These are phyloP conservation scores for Cynopterus sphinx DNA, from an alignment of 2,797 vertebrate genomes.

Conservation along the genomic window DNA sequence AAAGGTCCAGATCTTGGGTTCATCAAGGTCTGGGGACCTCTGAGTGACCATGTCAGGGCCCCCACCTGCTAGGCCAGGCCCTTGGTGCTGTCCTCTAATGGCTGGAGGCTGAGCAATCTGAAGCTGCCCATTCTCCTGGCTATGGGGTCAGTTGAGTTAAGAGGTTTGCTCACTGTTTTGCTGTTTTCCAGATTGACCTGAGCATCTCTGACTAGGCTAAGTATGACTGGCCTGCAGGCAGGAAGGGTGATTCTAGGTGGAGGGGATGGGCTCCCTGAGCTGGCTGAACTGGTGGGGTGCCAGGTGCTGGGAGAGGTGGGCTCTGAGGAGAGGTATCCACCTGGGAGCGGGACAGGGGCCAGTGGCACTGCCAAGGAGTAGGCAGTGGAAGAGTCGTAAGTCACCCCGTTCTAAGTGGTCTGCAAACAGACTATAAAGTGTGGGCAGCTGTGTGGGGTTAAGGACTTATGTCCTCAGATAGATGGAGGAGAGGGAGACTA, in stretches of 20 bases:
- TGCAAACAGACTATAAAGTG: neutral
- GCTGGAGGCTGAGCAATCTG: no score
- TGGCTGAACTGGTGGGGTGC: neutral
- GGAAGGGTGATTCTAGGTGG: neutral
- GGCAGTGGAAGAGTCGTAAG: neutral
- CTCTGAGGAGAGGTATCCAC: neutral
- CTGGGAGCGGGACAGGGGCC: neutral
- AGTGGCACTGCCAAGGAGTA: neutral
- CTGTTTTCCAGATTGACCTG: neutral
- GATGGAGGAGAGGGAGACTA: neutral
- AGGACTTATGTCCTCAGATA: neutral
- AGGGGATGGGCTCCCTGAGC: neutral
- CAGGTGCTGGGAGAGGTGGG: neutral
- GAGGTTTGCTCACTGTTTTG: neutral
- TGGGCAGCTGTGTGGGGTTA: neutral
- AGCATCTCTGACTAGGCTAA: neutral
- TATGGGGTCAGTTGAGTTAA: neutral
- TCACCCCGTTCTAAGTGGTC: neutral
- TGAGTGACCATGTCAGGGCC: neutral
- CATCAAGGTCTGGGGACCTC: neutral
- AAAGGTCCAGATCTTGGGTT: accelerated
- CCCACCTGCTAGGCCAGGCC: neutral
- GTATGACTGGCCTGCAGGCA: neutral
- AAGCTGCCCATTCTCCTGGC: neutral
- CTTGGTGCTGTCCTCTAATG: neutral